These are phyloP conservation scores for Drosophila nr. medialis DNA, from an alignment of 2,888 invertebrate genomes.

Conservation along the genomic window DNA sequence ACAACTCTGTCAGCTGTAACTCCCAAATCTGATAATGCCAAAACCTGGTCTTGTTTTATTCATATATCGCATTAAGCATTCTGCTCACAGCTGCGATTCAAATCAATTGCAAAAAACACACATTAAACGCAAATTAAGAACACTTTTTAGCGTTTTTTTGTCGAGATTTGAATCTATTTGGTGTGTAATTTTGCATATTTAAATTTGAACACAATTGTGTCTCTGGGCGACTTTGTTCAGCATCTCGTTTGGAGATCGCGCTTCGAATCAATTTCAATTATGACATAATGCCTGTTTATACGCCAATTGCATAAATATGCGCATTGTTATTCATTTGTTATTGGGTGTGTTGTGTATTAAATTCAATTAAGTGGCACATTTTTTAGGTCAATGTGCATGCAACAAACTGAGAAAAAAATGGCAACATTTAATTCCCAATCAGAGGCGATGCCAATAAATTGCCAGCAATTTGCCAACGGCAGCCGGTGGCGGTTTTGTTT, in stretches of 20 bases:
- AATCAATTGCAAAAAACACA: neutral
- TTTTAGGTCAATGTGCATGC: constrained; percentile 67
- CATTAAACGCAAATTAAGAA: constrained; percentile 11
- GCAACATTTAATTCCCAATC: constrained; percentile 38
- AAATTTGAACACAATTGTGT: constrained; percentile 11
- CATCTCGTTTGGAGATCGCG: constrained; percentile 34
- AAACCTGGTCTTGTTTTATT: neutral
- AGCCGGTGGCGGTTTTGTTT: constrained; percentile 45
- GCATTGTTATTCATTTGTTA: constrained; percentile 32
- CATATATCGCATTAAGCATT: neutral
- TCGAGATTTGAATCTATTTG: constrained; percentile 7
- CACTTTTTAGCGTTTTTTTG: constrained; percentile 12
- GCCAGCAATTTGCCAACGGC: constrained; percentile 61
- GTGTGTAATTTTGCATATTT: constrained; percentile 34
- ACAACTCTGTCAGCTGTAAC: neutral
- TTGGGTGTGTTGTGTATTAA: constrained; percentile 23
- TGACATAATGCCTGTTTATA: constrained; percentile 70
- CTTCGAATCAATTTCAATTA: constrained; percentile 41
- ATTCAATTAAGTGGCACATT: constrained; percentile 60
- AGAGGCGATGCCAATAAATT: constrained; percentile 55
- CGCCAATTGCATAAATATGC: constrained; percentile 40
- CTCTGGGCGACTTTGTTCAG: constrained; percentile 6
- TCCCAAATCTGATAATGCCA: neutral
- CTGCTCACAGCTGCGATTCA: neutral
- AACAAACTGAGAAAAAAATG: constrained; percentile 3